phyloP scores from a whole-genome alignment of 2,113 vertebrate species.

The Gopherus flavomarginatus region DNA sequence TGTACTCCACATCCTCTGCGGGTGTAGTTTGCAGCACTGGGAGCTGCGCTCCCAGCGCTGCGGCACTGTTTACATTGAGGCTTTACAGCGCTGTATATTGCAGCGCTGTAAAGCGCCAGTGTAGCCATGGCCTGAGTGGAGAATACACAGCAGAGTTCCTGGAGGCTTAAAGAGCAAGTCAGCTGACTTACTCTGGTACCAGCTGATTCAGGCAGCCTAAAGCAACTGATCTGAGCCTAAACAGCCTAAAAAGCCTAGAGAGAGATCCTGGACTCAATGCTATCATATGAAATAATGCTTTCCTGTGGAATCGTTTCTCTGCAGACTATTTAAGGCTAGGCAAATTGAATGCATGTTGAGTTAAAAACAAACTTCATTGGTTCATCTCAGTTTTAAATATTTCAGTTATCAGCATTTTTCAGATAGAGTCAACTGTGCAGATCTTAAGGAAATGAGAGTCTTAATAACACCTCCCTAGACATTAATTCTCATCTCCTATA shows the following conservation, averaged over 20 bases:
- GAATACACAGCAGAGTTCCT: neutral
- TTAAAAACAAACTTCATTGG: slow-evolving; percentile 39
- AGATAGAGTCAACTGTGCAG: slow-evolving; percentile 28
- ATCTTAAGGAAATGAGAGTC: neutral
- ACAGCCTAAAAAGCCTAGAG: neutral
- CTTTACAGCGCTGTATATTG: too few relatives aligned
- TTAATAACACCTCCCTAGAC: slow-evolving; percentile 38
- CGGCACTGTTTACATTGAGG: too few relatives aligned
- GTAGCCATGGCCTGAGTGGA: neutral
- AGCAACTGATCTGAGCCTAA: neutral
- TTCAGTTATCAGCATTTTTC: slow-evolving; percentile 73
- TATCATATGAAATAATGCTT: slow-evolving; percentile 38
- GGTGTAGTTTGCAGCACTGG: too few relatives aligned
- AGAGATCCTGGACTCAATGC: neutral
- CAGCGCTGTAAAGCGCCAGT: too few relatives aligned
- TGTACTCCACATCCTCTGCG: too few relatives aligned
- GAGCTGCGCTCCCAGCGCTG: too few relatives aligned
- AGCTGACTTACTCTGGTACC: neutral
- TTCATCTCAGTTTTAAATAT: slow-evolving; percentile 63
- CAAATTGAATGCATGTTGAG: slow-evolving; percentile 50
- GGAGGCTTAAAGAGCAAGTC: neutral
- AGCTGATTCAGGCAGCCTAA: neutral
- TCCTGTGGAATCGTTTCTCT: slow-evolving; percentile 40
- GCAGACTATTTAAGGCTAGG: slow-evolving; percentile 32
- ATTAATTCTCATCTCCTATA: slow-evolving; percentile 12